Evolutionary conservation across 53 echinoderm and acorn worm genomes (phyloP).

Genomic region (Apostichopus leukothele): DNA sequence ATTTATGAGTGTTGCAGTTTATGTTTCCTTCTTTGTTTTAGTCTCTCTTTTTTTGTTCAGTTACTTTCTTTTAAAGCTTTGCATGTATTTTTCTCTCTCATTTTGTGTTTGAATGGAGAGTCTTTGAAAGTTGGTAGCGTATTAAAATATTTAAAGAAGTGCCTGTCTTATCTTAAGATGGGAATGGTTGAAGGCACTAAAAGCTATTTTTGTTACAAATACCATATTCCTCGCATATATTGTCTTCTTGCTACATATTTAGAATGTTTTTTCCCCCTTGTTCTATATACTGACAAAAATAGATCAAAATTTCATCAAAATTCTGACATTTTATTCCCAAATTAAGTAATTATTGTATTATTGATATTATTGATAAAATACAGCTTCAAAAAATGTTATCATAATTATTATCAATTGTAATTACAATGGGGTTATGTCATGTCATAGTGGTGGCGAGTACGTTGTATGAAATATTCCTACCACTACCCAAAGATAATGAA

Average conservation of each 20-base stretch:
- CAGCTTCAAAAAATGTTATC: background rate
- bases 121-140: background rate
- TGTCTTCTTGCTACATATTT: too few species aligned
- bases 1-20: background rate
- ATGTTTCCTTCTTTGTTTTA: background rate
- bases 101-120: background rate
- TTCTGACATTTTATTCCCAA: too few species aligned
- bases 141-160: background rate
- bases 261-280: too few species aligned
- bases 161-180: background rate
- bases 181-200: background rate
- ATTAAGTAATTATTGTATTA: too few species aligned
- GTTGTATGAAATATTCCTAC: background rate
- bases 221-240: background rate
- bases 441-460: background rate
- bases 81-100: background rate
- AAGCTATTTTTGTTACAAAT: background rate
- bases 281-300: too few species aligned
- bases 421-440: background rate
- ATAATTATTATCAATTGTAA: background rate
- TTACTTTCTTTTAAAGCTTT: background rate
- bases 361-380: too few species aligned
- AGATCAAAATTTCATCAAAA: too few species aligned
- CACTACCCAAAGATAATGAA: slow-evolving; percentile 6
- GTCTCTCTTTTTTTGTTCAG: background rate